phyloP scores from a whole-genome alignment of 1,140 invertebrate genomes.

The Trichogramma pretiosum region DNA sequence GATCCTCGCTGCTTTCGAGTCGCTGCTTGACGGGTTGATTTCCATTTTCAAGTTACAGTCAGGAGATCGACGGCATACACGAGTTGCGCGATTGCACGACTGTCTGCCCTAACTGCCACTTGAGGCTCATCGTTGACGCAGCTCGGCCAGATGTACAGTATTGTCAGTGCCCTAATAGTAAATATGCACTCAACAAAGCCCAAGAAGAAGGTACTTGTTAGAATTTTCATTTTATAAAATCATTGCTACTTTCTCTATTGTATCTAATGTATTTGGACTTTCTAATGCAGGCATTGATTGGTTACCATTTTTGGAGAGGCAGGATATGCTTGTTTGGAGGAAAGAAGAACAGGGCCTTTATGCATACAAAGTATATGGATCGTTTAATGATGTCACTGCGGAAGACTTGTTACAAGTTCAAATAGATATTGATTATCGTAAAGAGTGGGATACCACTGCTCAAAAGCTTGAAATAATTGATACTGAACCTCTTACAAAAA shows the following conservation, averaged over 20 bases:
- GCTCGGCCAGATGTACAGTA: conserved; percentile 46
- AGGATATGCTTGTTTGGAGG: conserved; percentile 75
- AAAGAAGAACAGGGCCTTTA: conserved; percentile 62
- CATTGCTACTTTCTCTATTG: too few relatives aligned
- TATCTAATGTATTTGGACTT: not conserved
- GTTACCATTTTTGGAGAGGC: conserved; percentile 68
- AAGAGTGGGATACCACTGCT: conserved; percentile 72
- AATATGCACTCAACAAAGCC: conserved; percentile 5
- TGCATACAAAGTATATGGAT: conserved; percentile 80
- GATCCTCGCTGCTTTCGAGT: too few relatives aligned
- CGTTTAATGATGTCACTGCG: conserved; percentile 67
- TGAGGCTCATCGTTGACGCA: conserved; percentile 51
- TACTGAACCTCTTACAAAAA: conserved; percentile 47
- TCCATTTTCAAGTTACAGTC: conserved; percentile 35
- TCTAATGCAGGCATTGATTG: conserved; percentile 49
- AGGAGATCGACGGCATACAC: conserved; percentile 47
- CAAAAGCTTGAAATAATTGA: conserved; percentile 60
- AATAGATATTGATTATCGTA: conserved; percentile 68
- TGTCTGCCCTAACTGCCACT: conserved; percentile 50
- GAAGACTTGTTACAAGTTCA: conserved; percentile 75
- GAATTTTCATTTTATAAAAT: not conserved
- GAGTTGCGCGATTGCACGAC: conserved; percentile 50
- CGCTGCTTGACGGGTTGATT: too few relatives aligned
- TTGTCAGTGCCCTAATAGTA: conserved; percentile 40
- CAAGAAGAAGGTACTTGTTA: conserved; percentile 23